Conservation (phyloP, 2,113 vertebrate species). For the Amphiprion percula region DNA sequence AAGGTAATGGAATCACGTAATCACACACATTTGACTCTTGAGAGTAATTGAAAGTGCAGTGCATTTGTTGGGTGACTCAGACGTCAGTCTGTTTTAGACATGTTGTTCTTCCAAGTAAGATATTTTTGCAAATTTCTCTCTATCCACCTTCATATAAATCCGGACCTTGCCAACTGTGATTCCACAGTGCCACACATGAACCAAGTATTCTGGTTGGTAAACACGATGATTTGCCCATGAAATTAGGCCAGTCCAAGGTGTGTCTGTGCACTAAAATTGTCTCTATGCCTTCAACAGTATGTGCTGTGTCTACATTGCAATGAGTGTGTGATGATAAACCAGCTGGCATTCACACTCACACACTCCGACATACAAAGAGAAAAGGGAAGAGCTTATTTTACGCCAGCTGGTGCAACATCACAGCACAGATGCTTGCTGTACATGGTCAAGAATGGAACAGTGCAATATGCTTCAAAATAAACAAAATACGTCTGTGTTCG, state of each 20-base stretch:
- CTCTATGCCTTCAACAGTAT: not conserved
- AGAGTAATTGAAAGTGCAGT: not conserved
- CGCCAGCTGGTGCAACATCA: conserved; percentile 29
- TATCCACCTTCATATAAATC: not conserved
- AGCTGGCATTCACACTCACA: conserved; percentile 2
- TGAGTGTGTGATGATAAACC: conserved; percentile 17
- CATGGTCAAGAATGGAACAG: conserved; percentile 24
- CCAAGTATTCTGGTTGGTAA: not conserved
- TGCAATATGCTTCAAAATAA: conserved; percentile 16
- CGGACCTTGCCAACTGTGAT: not conserved
- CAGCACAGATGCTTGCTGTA: conserved; percentile 26
- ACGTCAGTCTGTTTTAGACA: not conserved
- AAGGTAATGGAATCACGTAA: conserved; percentile 16
- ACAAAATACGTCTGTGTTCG: conserved; percentile 15
- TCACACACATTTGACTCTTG: conserved; percentile 7
- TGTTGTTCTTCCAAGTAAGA: not conserved
- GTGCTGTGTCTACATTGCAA: not conserved
- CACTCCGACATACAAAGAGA: not conserved
- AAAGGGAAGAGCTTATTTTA: conserved; percentile 26
- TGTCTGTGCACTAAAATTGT: conserved; percentile 11
- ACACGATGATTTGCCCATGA: conserved; percentile 1
- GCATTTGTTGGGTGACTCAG: conserved; percentile 5
- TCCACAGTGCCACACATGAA: not conserved
- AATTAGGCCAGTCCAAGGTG: not conserved
- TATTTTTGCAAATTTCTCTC: not conserved